These are phyloP conservation scores for Rhagophthalmus giganteus DNA, from an alignment of 2,888 invertebrate species.

Conservation along the genomic window DNA sequence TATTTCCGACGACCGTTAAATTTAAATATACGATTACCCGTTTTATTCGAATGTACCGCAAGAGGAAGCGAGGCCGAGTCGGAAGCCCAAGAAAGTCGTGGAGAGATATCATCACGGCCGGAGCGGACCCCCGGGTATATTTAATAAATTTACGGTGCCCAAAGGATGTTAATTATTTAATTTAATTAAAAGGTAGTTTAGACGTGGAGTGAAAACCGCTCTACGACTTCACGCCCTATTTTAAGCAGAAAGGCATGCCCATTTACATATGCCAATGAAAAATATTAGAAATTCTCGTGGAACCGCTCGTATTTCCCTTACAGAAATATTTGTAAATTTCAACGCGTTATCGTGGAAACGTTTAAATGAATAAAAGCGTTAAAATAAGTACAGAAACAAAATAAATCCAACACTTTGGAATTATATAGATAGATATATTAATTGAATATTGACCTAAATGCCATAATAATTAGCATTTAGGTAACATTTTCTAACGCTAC, in stretches of 20 bases:
- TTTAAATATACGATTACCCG: conserved; percentile 35
- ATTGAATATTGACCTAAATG: too few relatives aligned
- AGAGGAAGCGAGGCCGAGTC: conserved; percentile 16
- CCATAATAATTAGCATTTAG: too few relatives aligned
- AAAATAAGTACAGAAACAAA: too few relatives aligned
- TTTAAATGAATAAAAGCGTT: too few relatives aligned
- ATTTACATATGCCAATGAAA: conserved; percentile 22
- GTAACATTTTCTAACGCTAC: too few relatives aligned
- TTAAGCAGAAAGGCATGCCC: conserved; percentile 7
- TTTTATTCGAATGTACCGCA: conserved; percentile 20
- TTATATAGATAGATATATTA: too few relatives aligned
- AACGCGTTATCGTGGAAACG: too few relatives aligned
- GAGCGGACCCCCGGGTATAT: conserved; percentile 37
- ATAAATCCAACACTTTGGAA: too few relatives aligned
- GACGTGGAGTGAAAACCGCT: conserved; percentile 36
- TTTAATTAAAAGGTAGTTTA: conserved; percentile 48
- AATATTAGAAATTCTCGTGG: conserved; percentile 1
- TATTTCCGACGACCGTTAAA: conserved; percentile 40
- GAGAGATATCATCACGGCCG: conserved; percentile 34
- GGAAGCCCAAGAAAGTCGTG: conserved; percentile 21
- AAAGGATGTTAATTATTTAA: conserved; percentile 50
- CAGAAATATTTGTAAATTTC: too few relatives aligned
- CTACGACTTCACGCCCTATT: conserved; percentile 30
- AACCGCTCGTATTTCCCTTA: too few relatives aligned
- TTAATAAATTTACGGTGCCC: conserved; percentile 45